These are phyloP conservation scores for Reticulitermes speratus DNA, from an alignment of 1,140 invertebrate species.

Conservation along the genomic window DNA sequence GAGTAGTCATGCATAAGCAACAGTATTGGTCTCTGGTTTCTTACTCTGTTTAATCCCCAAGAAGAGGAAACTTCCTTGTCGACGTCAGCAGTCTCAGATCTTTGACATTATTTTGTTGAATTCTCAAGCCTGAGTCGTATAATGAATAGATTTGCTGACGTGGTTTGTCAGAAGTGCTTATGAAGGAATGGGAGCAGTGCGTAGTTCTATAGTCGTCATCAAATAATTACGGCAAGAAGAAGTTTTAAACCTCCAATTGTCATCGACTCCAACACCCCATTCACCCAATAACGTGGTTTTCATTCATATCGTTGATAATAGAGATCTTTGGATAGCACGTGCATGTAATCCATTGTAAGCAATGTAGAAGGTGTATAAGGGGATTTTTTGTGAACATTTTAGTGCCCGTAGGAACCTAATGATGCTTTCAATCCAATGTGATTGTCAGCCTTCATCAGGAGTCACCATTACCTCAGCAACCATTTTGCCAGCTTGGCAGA, in stretches of 20 bases:
- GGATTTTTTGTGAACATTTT: not conserved
- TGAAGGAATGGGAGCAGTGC: not conserved
- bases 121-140: not conserved
- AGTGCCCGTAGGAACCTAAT: not conserved
- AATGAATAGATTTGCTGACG: not conserved
- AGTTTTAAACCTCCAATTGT: not conserved
- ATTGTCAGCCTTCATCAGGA: not conserved
- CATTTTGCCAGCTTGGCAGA: not conserved
- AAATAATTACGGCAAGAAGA: not conserved
- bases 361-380: not conserved
- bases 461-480: not conserved
- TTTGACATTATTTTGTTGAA: slow-evolving; percentile 11
- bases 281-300: not conserved
- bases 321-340: not conserved
- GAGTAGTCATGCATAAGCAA: not conserved
- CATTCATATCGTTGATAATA: not conserved
- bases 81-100: not conserved
- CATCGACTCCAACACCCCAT: not conserved
- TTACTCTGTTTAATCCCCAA: not conserved
- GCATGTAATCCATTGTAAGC: not conserved
- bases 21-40: not conserved
- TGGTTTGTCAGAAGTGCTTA: not conserved
- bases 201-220: not conserved
- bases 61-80: slow-evolving; percentile 5
- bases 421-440: not conserved